Base-by-base conservation (phyloP, 2,113 vertebrate genomes). In the Percopsis transmontana region DNA sequence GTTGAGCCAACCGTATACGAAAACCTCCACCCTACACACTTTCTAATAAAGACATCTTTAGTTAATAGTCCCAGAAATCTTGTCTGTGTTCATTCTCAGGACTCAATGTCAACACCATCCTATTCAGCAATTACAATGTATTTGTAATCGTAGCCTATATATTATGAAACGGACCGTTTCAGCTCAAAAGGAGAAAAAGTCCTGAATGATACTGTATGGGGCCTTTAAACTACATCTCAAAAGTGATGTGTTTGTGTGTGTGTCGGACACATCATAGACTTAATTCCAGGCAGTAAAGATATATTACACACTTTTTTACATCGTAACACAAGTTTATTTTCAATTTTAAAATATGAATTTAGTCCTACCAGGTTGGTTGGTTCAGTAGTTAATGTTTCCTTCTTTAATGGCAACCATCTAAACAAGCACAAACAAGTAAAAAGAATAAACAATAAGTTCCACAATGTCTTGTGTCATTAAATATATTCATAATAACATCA, bases 401-500 rank as follows among this genome's bases (percentile, higher is more conserved):
- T 93, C 88, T 77, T 92, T 81, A 86, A 85, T 94, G 92, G 92
- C 91, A 95, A 91, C 82, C 86, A 90, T 89, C 94, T 95, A 97
- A 89, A 94, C 85, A 86, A 85, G 76, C 85, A 91, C 86, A 88
- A 85, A 85, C 48, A 57, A 79, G 83, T 84, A 61, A 83, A 75
- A 68, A 84, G 5, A 69, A 77, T 56, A 73, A 61, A 57, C 41
- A 94, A 93, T 87, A 91, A 95, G 95, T 94, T 94, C 92, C 94
- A 97, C 95, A 95, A 94, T 94, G 94, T 91, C 91, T 91, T 90
- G 90, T 94, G 94, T 97, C 94, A 97, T 97, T 98, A 98, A 99
- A 99, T 97, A 98, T 96, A 95, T 97, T 96, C 94, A 96, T 98
- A 97, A 97, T 97, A 97, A 97, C 94, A 93, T 96, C 97, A 98